phyloP scores from a whole-genome alignment of 2,888 invertebrate genomes.

The Endomychus coccineus region DNA sequence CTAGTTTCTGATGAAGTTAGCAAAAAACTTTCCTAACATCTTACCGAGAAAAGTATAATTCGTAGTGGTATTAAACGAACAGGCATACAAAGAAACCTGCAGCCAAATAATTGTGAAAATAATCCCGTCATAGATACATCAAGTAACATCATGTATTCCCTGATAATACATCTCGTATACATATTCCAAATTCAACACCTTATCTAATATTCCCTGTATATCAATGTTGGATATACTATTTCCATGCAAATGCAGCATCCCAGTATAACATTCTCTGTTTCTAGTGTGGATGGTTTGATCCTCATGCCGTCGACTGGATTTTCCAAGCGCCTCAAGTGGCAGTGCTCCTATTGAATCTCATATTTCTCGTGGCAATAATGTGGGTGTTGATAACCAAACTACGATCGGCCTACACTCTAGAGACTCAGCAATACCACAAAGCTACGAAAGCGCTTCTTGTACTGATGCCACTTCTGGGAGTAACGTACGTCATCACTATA shows the following conservation, averaged over 20 bases:
- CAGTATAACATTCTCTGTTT: constrained; percentile 17
- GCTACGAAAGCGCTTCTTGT: constrained; percentile 87
- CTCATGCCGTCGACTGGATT: constrained; percentile 78
- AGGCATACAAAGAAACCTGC: too few relatives aligned
- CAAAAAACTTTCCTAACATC: too few relatives aligned
- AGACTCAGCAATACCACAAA: constrained; percentile 85
- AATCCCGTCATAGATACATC: too few relatives aligned
- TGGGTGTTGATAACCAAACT: constrained; percentile 91
- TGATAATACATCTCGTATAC: too few relatives aligned
- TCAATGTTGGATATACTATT: too few relatives aligned
- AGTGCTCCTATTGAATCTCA: constrained; percentile 73
- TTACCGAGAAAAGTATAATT: too few relatives aligned
- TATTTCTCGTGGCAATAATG: constrained; percentile 80
- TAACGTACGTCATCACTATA: constrained; percentile 82
- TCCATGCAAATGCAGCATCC: constrained; percentile 9
- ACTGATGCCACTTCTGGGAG: constrained; percentile 86
- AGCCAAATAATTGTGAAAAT: too few relatives aligned
- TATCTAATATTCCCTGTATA: too few relatives aligned
- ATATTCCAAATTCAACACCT: too few relatives aligned
- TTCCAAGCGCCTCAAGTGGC: constrained; percentile 76
- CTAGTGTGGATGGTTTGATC: constrained; percentile 68
- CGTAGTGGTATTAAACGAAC: too few relatives aligned
- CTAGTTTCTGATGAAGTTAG: too few relatives aligned
- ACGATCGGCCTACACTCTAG: constrained; percentile 80
- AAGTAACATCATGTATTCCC: too few relatives aligned